These are phyloP conservation scores for Vulpes ferrilata DNA, from an alignment of 2,113 vertebrate genomes.

Conservation along the genomic window DNA sequence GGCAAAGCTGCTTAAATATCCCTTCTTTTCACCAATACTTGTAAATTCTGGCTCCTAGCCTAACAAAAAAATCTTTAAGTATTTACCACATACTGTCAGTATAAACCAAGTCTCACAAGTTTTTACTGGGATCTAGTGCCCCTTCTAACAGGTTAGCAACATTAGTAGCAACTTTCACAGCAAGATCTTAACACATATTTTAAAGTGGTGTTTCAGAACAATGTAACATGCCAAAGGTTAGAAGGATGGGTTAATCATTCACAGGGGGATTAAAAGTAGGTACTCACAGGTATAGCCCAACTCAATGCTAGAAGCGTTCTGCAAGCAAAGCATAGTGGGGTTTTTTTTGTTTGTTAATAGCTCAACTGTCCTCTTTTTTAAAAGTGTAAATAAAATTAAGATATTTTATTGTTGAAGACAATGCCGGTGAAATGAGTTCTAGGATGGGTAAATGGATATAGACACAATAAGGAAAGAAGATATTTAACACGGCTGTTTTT, in stretches of 20 bases:
- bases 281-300: neutral
- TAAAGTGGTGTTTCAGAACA: constrained; percentile 45
- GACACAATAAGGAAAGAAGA: neutral
- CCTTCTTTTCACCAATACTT: constrained; percentile 20
- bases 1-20: neutral
- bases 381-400: constrained; percentile 3
- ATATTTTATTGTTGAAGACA: neutral
- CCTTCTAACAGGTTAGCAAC: neutral
- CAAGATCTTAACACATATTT: neutral
- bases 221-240: neutral
- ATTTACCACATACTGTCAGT: neutral
- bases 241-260: neutral
- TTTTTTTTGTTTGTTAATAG: neutral
- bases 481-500: neutral
- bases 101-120: neutral
- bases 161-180: neutral
- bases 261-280: neutral
- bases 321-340: neutral
- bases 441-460: neutral
- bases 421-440: neutral
- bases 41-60: neutral
- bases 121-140: neutral
- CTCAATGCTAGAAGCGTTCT: neutral
- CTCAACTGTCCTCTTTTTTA: neutral
- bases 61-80: constrained; percentile 37